These are phyloP conservation scores for Galeopsomyia nigrocyanea DNA, from an alignment of 2,888 invertebrate species.

Conservation along the genomic window DNA sequence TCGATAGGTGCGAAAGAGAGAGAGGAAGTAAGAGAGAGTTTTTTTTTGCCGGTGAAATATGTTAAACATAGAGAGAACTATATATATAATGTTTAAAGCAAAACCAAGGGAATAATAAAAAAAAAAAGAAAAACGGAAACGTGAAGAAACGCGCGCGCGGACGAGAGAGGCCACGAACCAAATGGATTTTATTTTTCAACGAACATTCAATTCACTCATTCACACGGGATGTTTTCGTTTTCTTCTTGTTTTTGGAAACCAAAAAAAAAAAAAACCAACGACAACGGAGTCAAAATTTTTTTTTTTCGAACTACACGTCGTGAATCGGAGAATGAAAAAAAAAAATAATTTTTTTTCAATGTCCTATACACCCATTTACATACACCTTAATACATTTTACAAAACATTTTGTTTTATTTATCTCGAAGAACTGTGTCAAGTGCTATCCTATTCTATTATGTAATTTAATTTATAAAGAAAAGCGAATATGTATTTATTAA, in stretches of 20 bases:
- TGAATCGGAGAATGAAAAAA: constrained; percentile 49
- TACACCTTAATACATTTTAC: constrained; percentile 13
- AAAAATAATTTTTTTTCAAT: neutral
- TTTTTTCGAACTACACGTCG: constrained; percentile 39
- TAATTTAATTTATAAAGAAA: constrained; percentile 69
- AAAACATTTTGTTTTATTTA: constrained; percentile 41
- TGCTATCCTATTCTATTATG: constrained; percentile 68
- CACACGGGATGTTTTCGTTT: neutral
- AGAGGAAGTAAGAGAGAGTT: constrained; percentile 34
- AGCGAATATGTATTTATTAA: constrained; percentile 69
- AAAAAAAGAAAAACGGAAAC: constrained; percentile 25
- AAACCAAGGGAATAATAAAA: constrained; percentile 2
- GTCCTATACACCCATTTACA: constrained; percentile 42
- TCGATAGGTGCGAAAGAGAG: constrained; percentile 44
- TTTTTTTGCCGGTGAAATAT: constrained; percentile 19
- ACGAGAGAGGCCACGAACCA: constrained; percentile 50
- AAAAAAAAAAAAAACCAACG: neutral
- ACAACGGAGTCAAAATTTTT: constrained; percentile 43
- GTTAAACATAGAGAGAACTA: constrained; percentile 19
- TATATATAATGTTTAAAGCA: constrained; percentile 23
- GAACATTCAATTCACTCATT: constrained; percentile 21
- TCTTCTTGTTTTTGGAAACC: constrained; percentile 8
- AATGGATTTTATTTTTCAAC: constrained; percentile 33
- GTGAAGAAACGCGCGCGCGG: constrained; percentile 53
- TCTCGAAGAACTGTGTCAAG: constrained; percentile 57